Evolutionary conservation across 2,888 invertebrate genomes (phyloP), one percentile per base, ranked within the genome.

Genomic region (Trichopoda pennipes): DNA sequence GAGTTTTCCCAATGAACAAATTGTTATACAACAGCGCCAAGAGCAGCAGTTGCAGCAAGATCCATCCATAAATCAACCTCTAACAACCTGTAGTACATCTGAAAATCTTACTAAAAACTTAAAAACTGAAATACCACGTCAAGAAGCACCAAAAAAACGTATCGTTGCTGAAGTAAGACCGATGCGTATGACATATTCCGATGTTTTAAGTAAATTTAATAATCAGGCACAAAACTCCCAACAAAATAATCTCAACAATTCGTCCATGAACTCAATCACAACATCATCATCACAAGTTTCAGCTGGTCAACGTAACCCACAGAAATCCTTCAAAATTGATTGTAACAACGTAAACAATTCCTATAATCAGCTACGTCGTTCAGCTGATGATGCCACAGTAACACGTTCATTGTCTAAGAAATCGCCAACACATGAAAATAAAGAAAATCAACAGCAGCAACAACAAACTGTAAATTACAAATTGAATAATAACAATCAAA

Each of bases 151-250:
- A 0, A 91, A 90, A 73, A 91, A 91, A 78, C 93, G 96, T 66
- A 96, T 95, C 89, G 94, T 96, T 0, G 96, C 96, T 47, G 96
- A 96, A 91, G 96, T 96, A 0, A 95, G 95, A 87, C 96, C 96
- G 0, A 96, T 96, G 96, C 93, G 96, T 70, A 96, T 96, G 64
- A 94, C 95, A 16, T 96, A 96, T 89, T 96, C 96, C 0, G 96
- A 96, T 91, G 96, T 96, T 9, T 89, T 96, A 53, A 94, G 95
- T 38, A 96, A 96, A 91, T 92, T 87, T 9, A 87, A 92, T 84
- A 93, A 92, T 86, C 93, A 92, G n/a, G 63, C 61, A 84, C 88
- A 92, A 86, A 91, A 91, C 8, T 63, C 64, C 0, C 84, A 83
- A 58, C 69, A 72, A 82, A 75, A 23, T 63, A 79, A 8, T 38